A percentile compares a stretch with the other conserved stretches of the same genome.
Evolutionary conservation across 1,140 invertebrate species (phyloP).

Genomic region (Scaptomyza hsui): DNA sequence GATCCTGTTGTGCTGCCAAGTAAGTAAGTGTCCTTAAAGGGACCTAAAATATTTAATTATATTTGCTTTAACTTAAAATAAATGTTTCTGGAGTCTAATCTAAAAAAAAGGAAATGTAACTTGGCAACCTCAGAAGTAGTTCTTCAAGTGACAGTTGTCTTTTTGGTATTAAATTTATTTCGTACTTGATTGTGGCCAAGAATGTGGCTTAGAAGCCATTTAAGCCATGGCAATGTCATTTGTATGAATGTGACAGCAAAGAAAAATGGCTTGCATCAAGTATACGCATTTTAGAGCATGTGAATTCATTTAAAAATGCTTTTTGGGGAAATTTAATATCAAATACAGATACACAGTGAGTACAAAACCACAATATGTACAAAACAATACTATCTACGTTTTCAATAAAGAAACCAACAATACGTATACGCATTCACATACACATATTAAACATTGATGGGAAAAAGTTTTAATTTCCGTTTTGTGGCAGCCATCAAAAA

Average conservation of each 20-base stretch:
- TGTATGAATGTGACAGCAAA: not conserved
- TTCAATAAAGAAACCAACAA: not conserved
- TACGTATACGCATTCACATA: not conserved
- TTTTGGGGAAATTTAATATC: conserved; percentile 42
- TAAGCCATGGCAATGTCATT: not conserved
- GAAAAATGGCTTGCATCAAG: no score
- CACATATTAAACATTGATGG: conserved; percentile 7
- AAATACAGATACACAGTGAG: conserved; percentile 3
- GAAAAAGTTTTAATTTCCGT: conserved; percentile 72
- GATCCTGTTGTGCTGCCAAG: no score
- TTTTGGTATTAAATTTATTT: not conserved
- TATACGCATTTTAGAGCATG: not conserved
- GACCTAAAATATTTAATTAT: no score
- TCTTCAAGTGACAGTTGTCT: not conserved
- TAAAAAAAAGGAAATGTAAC: no score
- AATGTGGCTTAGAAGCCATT: not conserved
- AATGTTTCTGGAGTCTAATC: no score
- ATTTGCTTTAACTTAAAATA: no score
- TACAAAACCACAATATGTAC: conserved; percentile 16
- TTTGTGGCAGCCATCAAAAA: conserved; percentile 48
- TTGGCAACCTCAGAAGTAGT: not conserved
- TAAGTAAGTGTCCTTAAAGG: no score
- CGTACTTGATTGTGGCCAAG: not conserved
- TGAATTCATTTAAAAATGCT: conserved; percentile 62
- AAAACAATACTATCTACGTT: not conserved